Base-by-base conservation (phyloP, 2,113 vertebrate genomes). In the Loxodonta africana region DNA sequence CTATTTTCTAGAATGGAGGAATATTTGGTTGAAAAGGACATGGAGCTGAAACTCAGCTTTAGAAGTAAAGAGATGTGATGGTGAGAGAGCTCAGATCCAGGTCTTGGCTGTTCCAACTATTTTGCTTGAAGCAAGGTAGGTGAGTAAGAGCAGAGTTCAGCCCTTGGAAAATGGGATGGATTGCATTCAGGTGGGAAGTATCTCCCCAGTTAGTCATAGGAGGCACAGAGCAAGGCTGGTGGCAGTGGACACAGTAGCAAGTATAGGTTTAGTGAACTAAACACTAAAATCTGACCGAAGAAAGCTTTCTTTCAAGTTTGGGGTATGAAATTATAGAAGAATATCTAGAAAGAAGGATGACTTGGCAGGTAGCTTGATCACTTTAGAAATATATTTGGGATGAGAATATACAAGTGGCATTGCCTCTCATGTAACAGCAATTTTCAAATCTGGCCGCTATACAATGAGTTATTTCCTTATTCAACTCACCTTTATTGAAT, bases 31-130 rank as follows among this genome's bases (percentile, higher is more conserved):
- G 48, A 63, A 67, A 80, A 78, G 30, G 46, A 69, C 6, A 25
- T 57, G 53, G 41, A 23, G 5, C 63, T 95, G 63, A 80, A 92
- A 80, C 53, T 92, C 53, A 84, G 60, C 77, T 91, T 67, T 96
- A 46, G 62, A 91, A 51, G 11, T 41, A 88, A 76, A 88, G 41
- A 83, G 77, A 83, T 69, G 15, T 88, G 83, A 88, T 44, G 53
- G 37, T 4, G 25, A 88, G 37, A 57, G 12, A 86, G n/a, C 37
- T 78, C 28, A 83, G 33, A 37, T 71, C 28, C 6, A 65, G 62
- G 8, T 57, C 60, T 65, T 30, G 46, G 26, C 6, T 6, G 20
- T 80, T 80, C 23, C 28, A 84, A 37, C 28, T 44, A 63, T 57
- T 28, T 33, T 63, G 10, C 84, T 65, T 84, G 51, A 80, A 73